phyloP scores from a whole-genome alignment of 2,113 vertebrate species.

The Stercorarius parasiticus region DNA sequence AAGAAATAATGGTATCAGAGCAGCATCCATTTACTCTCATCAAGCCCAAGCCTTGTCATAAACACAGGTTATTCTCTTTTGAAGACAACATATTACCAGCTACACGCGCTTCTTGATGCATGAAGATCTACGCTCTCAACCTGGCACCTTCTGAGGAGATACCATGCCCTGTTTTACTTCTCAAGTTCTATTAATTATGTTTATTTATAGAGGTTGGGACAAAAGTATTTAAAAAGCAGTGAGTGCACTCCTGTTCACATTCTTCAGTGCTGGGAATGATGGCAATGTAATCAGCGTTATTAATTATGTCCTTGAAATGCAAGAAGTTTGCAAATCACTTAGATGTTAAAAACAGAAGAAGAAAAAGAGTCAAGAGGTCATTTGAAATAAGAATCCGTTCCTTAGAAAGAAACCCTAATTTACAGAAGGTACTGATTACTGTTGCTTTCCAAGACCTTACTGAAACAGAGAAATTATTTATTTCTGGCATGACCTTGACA shows the following conservation, averaged over 20 bases:
- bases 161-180: slow-evolving; percentile 11
- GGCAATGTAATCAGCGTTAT: slow-evolving; percentile 55
- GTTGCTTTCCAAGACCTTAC: slow-evolving; percentile 13
- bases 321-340: slow-evolving; percentile 49
- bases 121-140: background rate
- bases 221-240: slow-evolving; percentile 40
- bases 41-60: background rate
- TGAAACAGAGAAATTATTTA: slow-evolving; percentile 14
- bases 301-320: slow-evolving; percentile 64
- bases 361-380: background rate
- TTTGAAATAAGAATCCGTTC: slow-evolving; percentile 11
- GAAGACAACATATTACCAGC: background rate
- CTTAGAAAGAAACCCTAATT: slow-evolving; percentile 45
- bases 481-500: slow-evolving; percentile 48
- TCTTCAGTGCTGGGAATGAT: slow-evolving; percentile 23
- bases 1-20: slow-evolving; percentile 1
- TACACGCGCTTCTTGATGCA: background rate
- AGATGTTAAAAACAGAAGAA: slow-evolving; percentile 10
- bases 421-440: slow-evolving; percentile 24
- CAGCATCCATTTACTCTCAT: background rate
- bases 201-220: slow-evolving; percentile 22
- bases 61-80: slow-evolving; percentile 10
- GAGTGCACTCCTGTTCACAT: background rate
- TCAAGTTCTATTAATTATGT: slow-evolving; percentile 32
- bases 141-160: background rate